Percentiles rank a stretch among this genome's conserved stretches.
Conservation (phyloP, 2,797 vertebrate genomes). For the Epinephelus awoara region DNA sequence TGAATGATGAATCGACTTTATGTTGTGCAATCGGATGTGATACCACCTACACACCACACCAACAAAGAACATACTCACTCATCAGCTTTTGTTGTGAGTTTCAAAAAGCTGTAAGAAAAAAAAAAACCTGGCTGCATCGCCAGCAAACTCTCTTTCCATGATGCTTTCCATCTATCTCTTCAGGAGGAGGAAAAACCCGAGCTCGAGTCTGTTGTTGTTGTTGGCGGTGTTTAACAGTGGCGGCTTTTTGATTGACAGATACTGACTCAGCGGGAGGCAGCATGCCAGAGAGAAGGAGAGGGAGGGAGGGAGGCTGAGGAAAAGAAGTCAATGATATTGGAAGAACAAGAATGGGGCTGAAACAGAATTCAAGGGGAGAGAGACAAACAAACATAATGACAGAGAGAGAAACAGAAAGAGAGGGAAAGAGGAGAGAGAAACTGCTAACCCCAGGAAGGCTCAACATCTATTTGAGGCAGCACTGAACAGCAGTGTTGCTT, state of each 20-base stretch:
- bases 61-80: background rate
- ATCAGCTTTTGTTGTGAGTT: slow-evolving; percentile 24
- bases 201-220: slow-evolving; percentile 55
- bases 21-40: background rate
- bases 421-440: background rate
- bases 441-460: slow-evolving; percentile 6
- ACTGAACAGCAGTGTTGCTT: slow-evolving; percentile 15
- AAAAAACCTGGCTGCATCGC: slow-evolving; percentile 27
- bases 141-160: slow-evolving; percentile 35
- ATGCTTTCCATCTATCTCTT: slow-evolving; percentile 37
- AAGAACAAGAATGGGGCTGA: slow-evolving; percentile 31
- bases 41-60: background rate
- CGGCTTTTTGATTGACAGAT: slow-evolving; percentile 65
- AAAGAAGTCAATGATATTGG: slow-evolving; percentile 47
- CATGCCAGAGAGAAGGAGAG: slow-evolving; percentile 44
- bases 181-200: slow-evolving; percentile 34
- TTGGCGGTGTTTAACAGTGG: slow-evolving; percentile 53
- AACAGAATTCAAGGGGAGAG: slow-evolving; percentile 37
- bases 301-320: slow-evolving; percentile 16
- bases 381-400: slow-evolving; percentile 39
- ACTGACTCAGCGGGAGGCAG: slow-evolving; percentile 62
- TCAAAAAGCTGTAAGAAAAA: slow-evolving; percentile 25
- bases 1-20: background rate
- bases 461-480: slow-evolving; percentile 13
- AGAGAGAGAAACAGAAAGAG: slow-evolving; percentile 8